These are phyloP conservation scores for Alligator sinensis DNA, from an alignment of 2,113 vertebrate genomes.

Conservation along the genomic window DNA sequence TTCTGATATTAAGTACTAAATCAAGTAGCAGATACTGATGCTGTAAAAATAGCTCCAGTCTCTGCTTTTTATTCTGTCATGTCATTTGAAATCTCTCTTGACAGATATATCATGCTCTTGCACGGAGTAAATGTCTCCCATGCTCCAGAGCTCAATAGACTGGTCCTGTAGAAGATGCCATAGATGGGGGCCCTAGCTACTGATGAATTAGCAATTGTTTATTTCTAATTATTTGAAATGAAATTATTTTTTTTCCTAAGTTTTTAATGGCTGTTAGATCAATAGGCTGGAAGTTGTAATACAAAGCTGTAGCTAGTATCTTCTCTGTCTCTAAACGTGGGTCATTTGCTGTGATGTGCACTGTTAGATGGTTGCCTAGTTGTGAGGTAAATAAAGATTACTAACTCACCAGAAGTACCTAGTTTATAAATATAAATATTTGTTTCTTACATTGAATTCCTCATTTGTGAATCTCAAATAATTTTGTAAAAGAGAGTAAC, in stretches of 20 bases:
- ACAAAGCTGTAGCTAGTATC: neutral
- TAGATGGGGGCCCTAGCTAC: neutral
- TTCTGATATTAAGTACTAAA: neutral
- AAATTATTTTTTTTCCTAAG: neutral
- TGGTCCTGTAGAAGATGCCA: neutral
- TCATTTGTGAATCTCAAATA: neutral
- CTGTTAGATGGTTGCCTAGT: neutral
- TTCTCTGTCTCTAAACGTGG: neutral
- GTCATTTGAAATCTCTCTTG: neutral
- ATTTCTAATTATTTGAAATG: neutral
- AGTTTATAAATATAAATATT: neutral
- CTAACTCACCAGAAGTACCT: neutral
- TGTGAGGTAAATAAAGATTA: neutral
- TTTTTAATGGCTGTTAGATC: neutral
- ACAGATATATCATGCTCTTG: neutral
- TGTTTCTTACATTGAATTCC: neutral
- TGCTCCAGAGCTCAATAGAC: neutral
- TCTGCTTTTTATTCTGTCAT: neutral
- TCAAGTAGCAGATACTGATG: neutral
- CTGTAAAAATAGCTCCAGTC: neutral
- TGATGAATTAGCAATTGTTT: neutral
- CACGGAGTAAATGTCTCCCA: neutral
- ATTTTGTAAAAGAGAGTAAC: neutral
- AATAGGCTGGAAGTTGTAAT: neutral
- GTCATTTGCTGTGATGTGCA: neutral